phyloP scores from a whole-genome alignment of 1,140 invertebrate genomes.

The Procambarus clarkii region DNA sequence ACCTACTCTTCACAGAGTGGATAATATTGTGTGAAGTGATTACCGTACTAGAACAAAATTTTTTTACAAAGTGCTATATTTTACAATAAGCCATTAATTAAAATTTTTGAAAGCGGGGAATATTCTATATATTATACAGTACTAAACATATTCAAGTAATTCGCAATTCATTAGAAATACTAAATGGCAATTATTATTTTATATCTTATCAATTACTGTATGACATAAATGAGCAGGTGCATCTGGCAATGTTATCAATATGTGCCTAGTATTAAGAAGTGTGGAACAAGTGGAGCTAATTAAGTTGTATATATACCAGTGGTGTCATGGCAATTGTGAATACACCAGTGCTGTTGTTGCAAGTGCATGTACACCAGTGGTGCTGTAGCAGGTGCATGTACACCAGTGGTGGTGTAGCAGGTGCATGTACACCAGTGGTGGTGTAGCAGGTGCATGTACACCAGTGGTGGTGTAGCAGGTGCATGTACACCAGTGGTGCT shows the following conservation, averaged over 20 bases:
- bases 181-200: background rate
- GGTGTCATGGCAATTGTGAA: too few relatives aligned
- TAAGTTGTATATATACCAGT: too few relatives aligned
- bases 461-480: too few relatives aligned
- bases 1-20: background rate
- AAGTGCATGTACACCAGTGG: too few relatives aligned
- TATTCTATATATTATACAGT: background rate
- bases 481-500: too few relatives aligned
- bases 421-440: too few relatives aligned
- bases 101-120: background rate
- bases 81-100: background rate
- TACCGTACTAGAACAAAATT: background rate
- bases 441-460: too few relatives aligned
- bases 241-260: constrained; percentile 1
- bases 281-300: too few relatives aligned
- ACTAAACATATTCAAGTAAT: background rate
- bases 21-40: constrained; percentile 17
- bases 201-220: background rate
- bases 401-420: too few relatives aligned
- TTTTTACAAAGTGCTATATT: background rate
- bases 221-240: background rate
- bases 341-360: too few relatives aligned
- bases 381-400: too few relatives aligned
- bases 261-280: background rate
- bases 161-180: background rate